Evolutionary conservation across 2,888 invertebrate genomes (phyloP), one percentile per base, ranked within the genome.

Genomic region (Lasius platythorax): DNA sequence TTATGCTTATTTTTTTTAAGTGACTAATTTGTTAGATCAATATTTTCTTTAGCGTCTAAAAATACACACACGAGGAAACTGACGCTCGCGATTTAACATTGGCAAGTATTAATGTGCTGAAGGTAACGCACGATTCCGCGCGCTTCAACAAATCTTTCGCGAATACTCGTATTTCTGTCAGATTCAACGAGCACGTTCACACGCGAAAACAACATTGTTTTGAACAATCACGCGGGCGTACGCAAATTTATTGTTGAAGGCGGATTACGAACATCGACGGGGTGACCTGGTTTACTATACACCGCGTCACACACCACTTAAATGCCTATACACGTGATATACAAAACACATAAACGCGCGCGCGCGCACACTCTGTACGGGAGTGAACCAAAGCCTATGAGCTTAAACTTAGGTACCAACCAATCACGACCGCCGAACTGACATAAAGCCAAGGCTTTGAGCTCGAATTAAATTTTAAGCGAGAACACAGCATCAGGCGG

Each of bases 391-490:
- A 89, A 89, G 85, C 89, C 87, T 28, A 81, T 67, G 81, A 88
- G 89, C 89, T 89, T 89, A 88, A 88, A 89, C 89, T 89, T 89
- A 89, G 89, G 87, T 88, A 86, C 74, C 89, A 86, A 87, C 90
- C 89, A 90, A 89, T 90, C 90, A 89, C 85, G 74, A 73, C 74
- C 75, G 86, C 75, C 83, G 86, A 88, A 86, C 88, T 84, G 85
- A 88, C 87, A 83, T 85, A 90, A 90, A 90, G 90, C 90, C 88
- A 68, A 64, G 88, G 90, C 86, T 89, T 88, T 87, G 87, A 79
- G 87, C 83, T 83, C 85, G 88, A 90, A 90, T 90, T 88, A 90
- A 90, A 90, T 90, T 89, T 90, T 89, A 90, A 90, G 85, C 89
- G 86, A 83, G 79, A 79, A 83, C 85, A 70, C 74, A 78, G 81